Base-by-base conservation (phyloP, 2,113 vertebrate genomes). In the Eira barbara region DNA sequence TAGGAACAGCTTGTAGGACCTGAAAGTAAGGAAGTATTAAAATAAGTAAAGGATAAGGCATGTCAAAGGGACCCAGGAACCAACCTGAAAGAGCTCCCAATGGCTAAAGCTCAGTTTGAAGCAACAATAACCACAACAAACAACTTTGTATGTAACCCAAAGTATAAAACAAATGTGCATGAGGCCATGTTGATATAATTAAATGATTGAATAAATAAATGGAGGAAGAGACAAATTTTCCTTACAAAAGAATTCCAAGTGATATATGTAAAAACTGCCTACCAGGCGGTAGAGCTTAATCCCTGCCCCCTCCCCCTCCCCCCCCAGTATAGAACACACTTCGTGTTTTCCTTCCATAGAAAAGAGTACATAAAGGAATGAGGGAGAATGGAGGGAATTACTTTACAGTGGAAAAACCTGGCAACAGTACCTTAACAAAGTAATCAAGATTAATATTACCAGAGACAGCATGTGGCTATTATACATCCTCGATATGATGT, bases 301-400 rank as follows among this genome's bases (percentile, higher is more conserved):
- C 11, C 15, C 20, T 12, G 8, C 2, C 21, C 21, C 2, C 1
- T 15, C 4, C 4, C 14, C 6, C 10, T 8, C 2, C 21, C 21
- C 2, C 15, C 49, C 4, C 4, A 17, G 5, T 80, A 12, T n/a
- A 47, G 5, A 42, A 59, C 42, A 9, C 6, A 3, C 7, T 81
- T 63, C 2, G 1, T 82, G 27, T 47, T 39, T 67, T 82, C 29
- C 18, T 93, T 83, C 18, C 2, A 76, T 34, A 83, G 6, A 65
- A 65, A 5, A 63, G 9, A 82, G 5, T 42, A 29, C 42, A 25
- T 61, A 86, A 52, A 73, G 27, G 29, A 65, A 25, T 5, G 20
- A 57, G 13, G 45, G 25, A 76, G 47, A 85, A 84, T 1, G 29
- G 31, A 36, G 13, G 36, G 36, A 73, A 27, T 27, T 39, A 91